Conservation (phyloP, 2,888 invertebrate species). For the Phengaris arion region DNA sequence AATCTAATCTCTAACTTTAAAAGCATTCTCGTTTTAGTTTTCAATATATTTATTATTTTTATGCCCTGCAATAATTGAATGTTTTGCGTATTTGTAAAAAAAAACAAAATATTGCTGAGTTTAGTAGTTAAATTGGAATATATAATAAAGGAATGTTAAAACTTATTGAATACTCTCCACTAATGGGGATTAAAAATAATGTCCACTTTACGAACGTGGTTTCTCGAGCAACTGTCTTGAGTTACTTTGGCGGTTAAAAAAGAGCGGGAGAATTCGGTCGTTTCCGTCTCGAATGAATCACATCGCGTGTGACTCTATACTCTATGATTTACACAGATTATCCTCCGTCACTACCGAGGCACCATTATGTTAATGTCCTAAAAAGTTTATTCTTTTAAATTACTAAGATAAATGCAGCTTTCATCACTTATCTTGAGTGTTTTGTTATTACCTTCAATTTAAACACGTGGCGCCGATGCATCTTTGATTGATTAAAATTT, state of each 20-base stretch:
- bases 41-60: not conserved
- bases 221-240: slow-evolving; percentile 40
- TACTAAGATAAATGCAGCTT: slow-evolving; percentile 23
- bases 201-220: not conserved
- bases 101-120: not conserved
- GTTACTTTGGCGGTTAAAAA: slow-evolving; percentile 64
- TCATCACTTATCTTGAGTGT: slow-evolving; percentile 27
- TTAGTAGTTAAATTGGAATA: not conserved
- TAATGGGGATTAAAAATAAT: too few relatives aligned
- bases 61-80: not conserved
- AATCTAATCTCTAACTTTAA: slow-evolving; percentile 16
- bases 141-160: not conserved
- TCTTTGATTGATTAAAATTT: slow-evolving; percentile 26
- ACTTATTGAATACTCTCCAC: too few relatives aligned
- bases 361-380: slow-evolving; percentile 38
- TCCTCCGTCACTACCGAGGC: slow-evolving; percentile 37
- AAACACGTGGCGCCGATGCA: slow-evolving; percentile 15
- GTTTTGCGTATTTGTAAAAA: not conserved
- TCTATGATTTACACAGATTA: slow-evolving; percentile 60
- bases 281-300: slow-evolving; percentile 77
- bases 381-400: slow-evolving; percentile 50
- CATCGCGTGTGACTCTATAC: slow-evolving; percentile 67
- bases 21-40: not conserved
- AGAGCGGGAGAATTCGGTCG: slow-evolving; percentile 66
- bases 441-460: slow-evolving; percentile 22